Evolutionary conservation across 1,140 invertebrate genomes (phyloP).

Genomic region (Cyphomyrmex costatus): DNA sequence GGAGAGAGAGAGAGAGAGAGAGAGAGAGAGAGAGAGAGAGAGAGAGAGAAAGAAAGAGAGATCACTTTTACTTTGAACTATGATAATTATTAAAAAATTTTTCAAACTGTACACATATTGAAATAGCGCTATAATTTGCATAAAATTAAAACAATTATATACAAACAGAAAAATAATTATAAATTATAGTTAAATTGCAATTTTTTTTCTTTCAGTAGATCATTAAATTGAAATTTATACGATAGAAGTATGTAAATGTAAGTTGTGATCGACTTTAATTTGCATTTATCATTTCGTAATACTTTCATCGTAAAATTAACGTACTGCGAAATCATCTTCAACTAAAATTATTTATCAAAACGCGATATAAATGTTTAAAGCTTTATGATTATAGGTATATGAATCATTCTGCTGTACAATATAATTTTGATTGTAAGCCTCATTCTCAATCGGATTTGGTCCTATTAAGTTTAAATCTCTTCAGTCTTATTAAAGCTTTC

Average conservation of each 20-base stretch:
- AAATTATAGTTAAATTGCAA: too few species aligned
- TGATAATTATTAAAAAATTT: too few species aligned
- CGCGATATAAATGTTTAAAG: background rate
- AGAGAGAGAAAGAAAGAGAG: too few species aligned
- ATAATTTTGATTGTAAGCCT: constrained; percentile 18
- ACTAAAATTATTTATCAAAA: background rate
- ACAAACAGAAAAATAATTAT: too few species aligned
- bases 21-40: too few species aligned
- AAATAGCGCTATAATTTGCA: too few species aligned
- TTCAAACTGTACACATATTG: too few species aligned
- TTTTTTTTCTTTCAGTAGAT: background rate
- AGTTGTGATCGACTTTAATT: background rate
- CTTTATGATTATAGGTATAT: background rate
- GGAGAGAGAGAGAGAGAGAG: too few species aligned
- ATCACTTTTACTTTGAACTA: too few species aligned
- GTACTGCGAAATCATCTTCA: constrained; percentile 1
- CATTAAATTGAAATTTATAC: background rate
- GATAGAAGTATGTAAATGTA: background rate
- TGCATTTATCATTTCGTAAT: background rate
- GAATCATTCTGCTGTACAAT: too few species aligned
- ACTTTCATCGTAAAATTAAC: background rate
- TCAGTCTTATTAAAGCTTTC: constrained; percentile 38
- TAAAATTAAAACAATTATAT: too few species aligned
- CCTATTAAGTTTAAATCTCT: constrained; percentile 20
- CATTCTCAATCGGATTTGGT: constrained; percentile 25